Evolutionary conservation across 30 jellyfish, hydroid and myxozoan genomes (phyloP), one percentile per base, ranked within the genome.

Genomic region (Turritopsis rubra): DNA sequence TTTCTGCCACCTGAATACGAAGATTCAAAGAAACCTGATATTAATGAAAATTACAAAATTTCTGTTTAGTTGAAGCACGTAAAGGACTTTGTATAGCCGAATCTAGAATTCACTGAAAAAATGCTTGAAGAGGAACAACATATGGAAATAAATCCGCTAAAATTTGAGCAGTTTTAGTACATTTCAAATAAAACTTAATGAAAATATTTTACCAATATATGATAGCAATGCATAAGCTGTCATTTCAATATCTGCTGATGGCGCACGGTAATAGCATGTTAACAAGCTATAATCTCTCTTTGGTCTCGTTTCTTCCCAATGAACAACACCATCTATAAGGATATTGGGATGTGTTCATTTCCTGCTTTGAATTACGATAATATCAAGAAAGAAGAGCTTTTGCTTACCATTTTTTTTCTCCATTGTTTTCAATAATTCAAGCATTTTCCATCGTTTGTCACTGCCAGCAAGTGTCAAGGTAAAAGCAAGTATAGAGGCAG

Each of bases 221-320:
- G 82, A 54, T 29, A 91, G 71, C 81, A 91, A 66, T 28, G 93
- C 96, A 79, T 91, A 91, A 7, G 97, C 88, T n/a, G 97, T 86
- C 90, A 85, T 88, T 71, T 91, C 97, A 80, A 91, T 85, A 73
- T 91, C 97, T 7, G 89, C 86, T 8, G 97, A 91, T 24, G 85
- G 83, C 17, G 77, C 77, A 28, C 93, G 95, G 28, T 79, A 89
- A 13, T 41, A 41, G 13, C 9, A 41, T 19, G 21, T 19, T 41
- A 84, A 86, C 3, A 85, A 83, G 7, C 79, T 66, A 54, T 70
- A 85, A 24, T 80, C 28, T 26, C 74, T 85, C 71, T 52, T 25
- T 26, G 52, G 52, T 29, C 66, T 83, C n/a, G 84, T 78, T 13
- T 53, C 95, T 30, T 88, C 97, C 97, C 97, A 90, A 65, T 90